A percentile compares a stretch with the other conserved stretches of the same genome.
These are phyloP conservation scores for Pseudochirops cupreus DNA, from an alignment of 2,797 vertebrate species.

Conservation along the genomic window DNA sequence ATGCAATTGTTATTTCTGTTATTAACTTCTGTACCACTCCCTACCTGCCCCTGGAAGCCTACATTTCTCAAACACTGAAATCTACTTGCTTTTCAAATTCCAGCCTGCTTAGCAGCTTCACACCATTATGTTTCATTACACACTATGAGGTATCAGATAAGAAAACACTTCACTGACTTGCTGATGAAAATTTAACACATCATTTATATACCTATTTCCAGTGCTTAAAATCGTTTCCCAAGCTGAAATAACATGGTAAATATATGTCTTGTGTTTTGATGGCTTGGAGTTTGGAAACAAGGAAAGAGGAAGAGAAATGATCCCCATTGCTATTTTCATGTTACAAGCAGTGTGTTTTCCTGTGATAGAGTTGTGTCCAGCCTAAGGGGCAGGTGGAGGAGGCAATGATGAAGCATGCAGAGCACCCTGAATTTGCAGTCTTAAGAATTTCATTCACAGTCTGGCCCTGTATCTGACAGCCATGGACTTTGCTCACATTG, in stretches of 20 bases:
- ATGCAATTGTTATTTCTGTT: not conserved
- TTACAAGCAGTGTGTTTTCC: constrained; percentile 9
- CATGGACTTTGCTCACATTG: not conserved
- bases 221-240: constrained; percentile 52
- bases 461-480: not conserved
- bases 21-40: not conserved
- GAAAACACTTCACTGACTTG: constrained; percentile 57
- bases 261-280: constrained; percentile 19
- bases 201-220: constrained; percentile 65
- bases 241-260: constrained; percentile 61
- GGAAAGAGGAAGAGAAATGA: constrained; percentile 5
- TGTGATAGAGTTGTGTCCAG: not conserved
- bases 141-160: constrained; percentile 54
- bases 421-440: not conserved
- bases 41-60: not conserved
- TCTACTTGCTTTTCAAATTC: not conserved
- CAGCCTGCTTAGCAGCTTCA: constrained; percentile 52
- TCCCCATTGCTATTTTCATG: not conserved
- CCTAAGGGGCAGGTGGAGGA: not conserved
- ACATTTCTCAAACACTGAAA: constrained; percentile 16
- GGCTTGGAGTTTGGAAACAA: constrained; percentile 49
- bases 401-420: not conserved
- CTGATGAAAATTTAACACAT: constrained; percentile 69
- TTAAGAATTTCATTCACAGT: not conserved
- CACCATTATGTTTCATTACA: constrained; percentile 68